Percentiles rank a stretch among this genome's conserved stretches.
phyloP scores from a whole-genome alignment of 2,888 invertebrate genomes.

The Perizoma affinitatum region DNA sequence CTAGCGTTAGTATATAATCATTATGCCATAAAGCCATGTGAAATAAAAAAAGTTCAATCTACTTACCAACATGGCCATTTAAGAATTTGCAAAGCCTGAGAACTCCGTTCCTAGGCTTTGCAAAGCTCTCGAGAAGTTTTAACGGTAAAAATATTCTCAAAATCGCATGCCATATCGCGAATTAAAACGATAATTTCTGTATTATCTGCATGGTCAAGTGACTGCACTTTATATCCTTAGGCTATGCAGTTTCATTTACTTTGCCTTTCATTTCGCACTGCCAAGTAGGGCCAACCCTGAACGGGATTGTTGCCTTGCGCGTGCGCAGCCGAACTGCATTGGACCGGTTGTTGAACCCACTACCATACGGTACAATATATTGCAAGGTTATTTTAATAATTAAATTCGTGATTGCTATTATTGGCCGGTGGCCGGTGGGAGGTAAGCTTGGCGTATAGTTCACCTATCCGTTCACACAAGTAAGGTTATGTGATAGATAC shows the following conservation, averaged over 20 bases:
- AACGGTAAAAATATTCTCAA: too few relatives aligned
- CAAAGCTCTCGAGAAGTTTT: too few relatives aligned
- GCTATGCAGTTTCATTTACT: conserved; percentile 3
- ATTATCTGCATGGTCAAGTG: not conserved
- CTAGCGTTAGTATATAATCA: too few relatives aligned
- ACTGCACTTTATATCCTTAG: conserved; percentile 1
- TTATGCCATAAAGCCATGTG: too few relatives aligned
- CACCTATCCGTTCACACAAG: conserved; percentile 24
- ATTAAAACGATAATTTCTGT: not conserved
- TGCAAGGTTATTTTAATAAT: conserved; percentile 52
- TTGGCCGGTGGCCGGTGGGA: conserved; percentile 42
- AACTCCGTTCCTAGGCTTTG: too few relatives aligned
- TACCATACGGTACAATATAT: conserved; percentile 52
- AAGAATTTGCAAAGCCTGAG: too few relatives aligned
- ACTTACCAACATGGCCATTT: too few relatives aligned
- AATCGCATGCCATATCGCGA: not conserved
- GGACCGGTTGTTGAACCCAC: conserved; percentile 65
- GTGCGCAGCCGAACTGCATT: conserved; percentile 59
- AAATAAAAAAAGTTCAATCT: too few relatives aligned
- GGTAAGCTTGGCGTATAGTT: conserved; percentile 17
- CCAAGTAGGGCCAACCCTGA: conserved; percentile 30
- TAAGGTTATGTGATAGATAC: conserved; percentile 28
- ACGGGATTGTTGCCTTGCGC: conserved; percentile 44
- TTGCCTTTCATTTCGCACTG: conserved; percentile 13
- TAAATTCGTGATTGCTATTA: conserved; percentile 57